phyloP scores from a whole-genome alignment of 2,888 invertebrate genomes.

The Drosophila mimetica region DNA sequence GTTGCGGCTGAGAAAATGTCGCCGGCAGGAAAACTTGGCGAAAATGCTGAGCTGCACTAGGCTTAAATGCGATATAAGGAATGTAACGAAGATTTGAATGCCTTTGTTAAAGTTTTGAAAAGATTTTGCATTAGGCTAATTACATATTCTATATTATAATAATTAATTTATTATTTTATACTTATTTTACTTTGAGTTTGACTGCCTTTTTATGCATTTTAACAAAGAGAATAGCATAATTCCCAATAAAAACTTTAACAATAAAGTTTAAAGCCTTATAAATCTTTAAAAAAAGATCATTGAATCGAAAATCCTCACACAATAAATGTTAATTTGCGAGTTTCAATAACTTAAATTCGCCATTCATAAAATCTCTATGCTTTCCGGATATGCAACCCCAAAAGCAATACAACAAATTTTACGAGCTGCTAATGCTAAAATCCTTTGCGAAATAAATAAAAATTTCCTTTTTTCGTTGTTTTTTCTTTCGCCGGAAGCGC shows the following conservation, averaged over 20 bases:
- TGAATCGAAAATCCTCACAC: neutral
- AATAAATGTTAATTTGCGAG: neutral
- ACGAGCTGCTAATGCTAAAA: neutral
- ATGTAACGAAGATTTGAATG: neutral
- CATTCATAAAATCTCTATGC: neutral
- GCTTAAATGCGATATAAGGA: conserved; percentile 2
- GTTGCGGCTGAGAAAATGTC: conserved; percentile 41
- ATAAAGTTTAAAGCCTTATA: neutral
- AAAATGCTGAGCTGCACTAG: conserved; percentile 21
- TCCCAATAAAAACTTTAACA: neutral
- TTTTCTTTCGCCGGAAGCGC: conserved; percentile 6
- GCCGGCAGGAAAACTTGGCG: conserved; percentile 17
- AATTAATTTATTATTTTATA: neutral
- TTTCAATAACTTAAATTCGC: conserved; percentile 7
- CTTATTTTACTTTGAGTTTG: no score
- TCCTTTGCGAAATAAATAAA: neutral
- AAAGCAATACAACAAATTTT: no score
- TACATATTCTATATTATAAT: neutral
- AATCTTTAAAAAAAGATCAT: neutral
- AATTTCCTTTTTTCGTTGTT: neutral
- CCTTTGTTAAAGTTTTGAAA: neutral
- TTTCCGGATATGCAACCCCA: neutral
- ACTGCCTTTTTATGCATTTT: neutral
- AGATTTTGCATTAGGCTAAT: neutral
- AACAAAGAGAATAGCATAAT: neutral